Evolutionary conservation across 2,113 vertebrate genomes (phyloP), one percentile per base, ranked within the genome.

Genomic region (Istiophorus platypterus): DNA sequence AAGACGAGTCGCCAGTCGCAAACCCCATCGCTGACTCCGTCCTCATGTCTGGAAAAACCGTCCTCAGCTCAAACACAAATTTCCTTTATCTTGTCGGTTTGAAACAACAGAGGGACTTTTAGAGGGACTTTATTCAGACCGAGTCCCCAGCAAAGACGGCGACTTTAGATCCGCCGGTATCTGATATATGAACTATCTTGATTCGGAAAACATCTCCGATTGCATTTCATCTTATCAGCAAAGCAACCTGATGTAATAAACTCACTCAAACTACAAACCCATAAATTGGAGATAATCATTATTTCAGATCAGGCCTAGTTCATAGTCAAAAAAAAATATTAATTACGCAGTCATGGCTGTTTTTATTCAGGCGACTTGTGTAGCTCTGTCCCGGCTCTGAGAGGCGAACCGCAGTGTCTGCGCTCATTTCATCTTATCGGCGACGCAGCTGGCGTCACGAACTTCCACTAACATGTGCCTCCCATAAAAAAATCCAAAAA

Each of bases 171-270:
- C 34, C 17, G 42, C 37, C n/a, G n/a, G 52, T 18, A 62, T 85
- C 69, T 76, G 61, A 80, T 65, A 39, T 34, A 4, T 17, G 27
- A 78, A 41, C n/a, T n/a, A 47, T 79, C 58, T 61, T 51, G 39
- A 73, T 80, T 45, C 80, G 39, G 64, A 72, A 34, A 80, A 74
- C 34, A 56, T 67, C 14, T 29, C 56, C 31, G 52, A 68, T 83
- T 79, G n/a, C 37, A 63, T 65, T 83, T 76, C n/a, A 79, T 81
- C 80, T 86, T 84, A 82, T 85, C 87, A 77, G 68, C 61, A 61
- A 51, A 79, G 56, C 83, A 22, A 75, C 15, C 27, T 70, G 13
- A 82, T 68, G 45, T 65, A 70, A 75, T 62, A 39, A 82, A 75
- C 41, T 58, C 34, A 71, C 17, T 76, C 18, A 70, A 67, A 70